Conservation (phyloP, 2,888 invertebrate species). For the Caenorhabditis macrosperma region DNA sequence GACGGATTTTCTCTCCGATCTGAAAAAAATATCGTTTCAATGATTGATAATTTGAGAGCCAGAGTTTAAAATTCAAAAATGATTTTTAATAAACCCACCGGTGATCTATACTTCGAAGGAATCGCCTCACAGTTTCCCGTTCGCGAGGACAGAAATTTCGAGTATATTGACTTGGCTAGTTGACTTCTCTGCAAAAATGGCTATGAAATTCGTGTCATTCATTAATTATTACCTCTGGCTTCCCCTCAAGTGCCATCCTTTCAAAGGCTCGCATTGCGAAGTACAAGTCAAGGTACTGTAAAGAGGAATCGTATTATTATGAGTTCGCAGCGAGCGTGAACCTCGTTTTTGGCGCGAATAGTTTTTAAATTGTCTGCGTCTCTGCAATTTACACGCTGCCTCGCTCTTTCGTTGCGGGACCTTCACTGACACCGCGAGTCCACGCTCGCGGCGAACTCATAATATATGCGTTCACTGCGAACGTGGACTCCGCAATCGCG, state of each 20-base stretch:
- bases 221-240: constrained; percentile 56
- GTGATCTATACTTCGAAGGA: constrained; percentile 57
- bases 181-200: constrained; percentile 53
- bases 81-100: constrained; percentile 53
- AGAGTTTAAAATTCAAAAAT: no score
- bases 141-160: constrained; percentile 66
- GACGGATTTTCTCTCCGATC: constrained; percentile 55
- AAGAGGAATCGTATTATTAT: background rate
- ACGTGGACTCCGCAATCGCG: no score
- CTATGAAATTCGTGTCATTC: background rate
- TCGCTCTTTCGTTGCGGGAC: no score
- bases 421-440: no score
- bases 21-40: background rate
- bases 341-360: no score
- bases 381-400: no score
- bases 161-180: constrained; percentile 71
- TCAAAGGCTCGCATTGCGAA: constrained; percentile 74
- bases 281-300: constrained; percentile 73
- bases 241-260: constrained; percentile 65
- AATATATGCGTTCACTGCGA: no score
- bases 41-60: background rate
- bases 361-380: no score
- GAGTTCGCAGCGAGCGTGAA: background rate
- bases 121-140: constrained; percentile 69
- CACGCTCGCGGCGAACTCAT: no score